phyloP scores from a whole-genome alignment of 2,113 vertebrate genomes.

The Ctenodactylus gundi region DNA sequence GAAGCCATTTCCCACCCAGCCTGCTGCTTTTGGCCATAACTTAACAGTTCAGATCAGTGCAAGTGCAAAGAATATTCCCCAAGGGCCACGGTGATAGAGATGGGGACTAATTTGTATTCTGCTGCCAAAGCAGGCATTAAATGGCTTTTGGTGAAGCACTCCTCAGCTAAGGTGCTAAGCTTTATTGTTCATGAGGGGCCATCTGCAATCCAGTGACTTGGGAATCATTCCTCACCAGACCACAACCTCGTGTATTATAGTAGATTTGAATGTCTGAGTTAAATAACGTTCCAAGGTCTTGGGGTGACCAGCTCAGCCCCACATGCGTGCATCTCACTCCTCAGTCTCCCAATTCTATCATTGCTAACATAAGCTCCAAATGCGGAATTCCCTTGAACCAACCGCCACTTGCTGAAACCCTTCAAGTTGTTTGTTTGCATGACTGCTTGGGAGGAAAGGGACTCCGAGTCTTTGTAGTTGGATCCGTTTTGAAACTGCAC shows the following conservation, averaged over 20 bases:
- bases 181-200: neutral
- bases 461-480: neutral
- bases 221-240: neutral
- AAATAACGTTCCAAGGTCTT: neutral
- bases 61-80: neutral
- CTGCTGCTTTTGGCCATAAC: neutral
- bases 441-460: neutral
- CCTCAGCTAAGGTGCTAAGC: too few relatives aligned
- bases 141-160: neutral
- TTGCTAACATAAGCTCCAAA: fast-evolving
- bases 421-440: neutral
- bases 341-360: neutral
- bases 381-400: neutral
- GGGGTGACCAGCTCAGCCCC: neutral
- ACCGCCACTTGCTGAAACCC: neutral
- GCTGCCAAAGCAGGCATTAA: neutral
- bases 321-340: neutral
- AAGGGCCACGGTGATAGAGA: neutral
- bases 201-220: neutral
- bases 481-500: neutral
- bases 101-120: neutral
- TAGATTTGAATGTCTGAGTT: neutral
- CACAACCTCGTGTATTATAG: neutral
- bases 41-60: neutral
- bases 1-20: neutral